phyloP scores from a whole-genome alignment of 1,140 invertebrate species.

The Lepidotrigona ventralis region DNA sequence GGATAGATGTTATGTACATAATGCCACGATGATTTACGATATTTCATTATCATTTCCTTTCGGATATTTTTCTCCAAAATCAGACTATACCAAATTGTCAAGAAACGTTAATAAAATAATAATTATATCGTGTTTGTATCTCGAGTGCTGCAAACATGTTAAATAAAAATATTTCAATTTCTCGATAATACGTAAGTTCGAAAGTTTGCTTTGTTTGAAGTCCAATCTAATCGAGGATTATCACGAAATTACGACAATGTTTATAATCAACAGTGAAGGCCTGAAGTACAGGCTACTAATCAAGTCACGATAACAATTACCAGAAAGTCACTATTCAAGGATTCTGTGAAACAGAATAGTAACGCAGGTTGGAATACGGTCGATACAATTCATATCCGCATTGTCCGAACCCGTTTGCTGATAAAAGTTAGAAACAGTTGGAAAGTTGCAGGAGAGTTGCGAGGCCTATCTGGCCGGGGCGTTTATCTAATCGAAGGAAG shows the following conservation, averaged over 20 bases:
- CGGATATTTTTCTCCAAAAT: neutral
- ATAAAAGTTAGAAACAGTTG: neutral
- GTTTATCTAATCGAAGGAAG: slow-evolving; percentile 24
- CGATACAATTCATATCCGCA: neutral
- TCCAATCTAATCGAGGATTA: neutral
- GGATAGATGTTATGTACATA: neutral
- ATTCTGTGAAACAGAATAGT: neutral
- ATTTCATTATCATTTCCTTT: neutral
- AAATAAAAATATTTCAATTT: no score
- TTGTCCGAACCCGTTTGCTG: neutral
- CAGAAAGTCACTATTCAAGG: neutral
- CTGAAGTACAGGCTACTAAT: neutral
- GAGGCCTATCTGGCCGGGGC: neutral
- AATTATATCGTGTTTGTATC: no score
- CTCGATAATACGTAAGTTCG: no score
- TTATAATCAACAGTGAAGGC: neutral
- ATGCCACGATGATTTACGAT: neutral
- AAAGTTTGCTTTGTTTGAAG: no score
- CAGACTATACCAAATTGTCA: no score
- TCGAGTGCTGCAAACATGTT: no score
- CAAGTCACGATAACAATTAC: neutral
- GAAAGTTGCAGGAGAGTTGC: neutral
- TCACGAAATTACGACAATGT: neutral
- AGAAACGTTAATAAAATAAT: no score
- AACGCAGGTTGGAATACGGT: neutral